Base-by-base conservation (phyloP, 2,113 vertebrate species). In the Pholis gunnellus region DNA sequence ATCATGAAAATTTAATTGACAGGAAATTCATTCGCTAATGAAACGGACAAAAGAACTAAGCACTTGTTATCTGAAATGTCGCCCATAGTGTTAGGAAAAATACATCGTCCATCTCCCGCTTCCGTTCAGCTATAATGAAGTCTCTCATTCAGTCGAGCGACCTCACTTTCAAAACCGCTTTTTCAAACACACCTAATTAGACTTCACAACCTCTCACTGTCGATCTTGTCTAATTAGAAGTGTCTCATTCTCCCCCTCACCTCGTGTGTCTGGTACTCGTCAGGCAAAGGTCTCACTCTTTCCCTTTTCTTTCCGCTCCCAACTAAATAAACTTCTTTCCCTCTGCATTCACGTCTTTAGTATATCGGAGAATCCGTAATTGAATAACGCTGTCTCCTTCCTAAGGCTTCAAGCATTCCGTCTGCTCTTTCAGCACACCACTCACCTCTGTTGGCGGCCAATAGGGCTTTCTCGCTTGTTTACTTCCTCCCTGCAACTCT, bases 191-290 rank as follows among this genome's bases (percentile, higher is more conserved):
- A 74, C 87, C 93, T 93, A 94, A 95, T 95, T 95, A 94, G 92
- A 93, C 90, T 90, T 92, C 91, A 90, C 92, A 89, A 91, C 89
- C 89, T 91, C 84, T 91, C 83, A 85, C 88, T 93, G 87, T 92
- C 81, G 70, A 91, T 92, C 85, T 92, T 89, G 83, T 92, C 93
- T 95, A 94, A 95, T 95, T 94, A 95, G 94, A 93, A 90, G 89
- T 88, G 87, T 94, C 89, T 92, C 87, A 89, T 92, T 94, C 91
- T 91, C 88, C 70, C 79, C 79, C 83, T 91, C 85, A 86, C 80
- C 89, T 87, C 52, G 6, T 64, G 52, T 88, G 88, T 91, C 92
- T 84, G 54, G 84, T 88, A 75, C 81, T 81, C 59, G 80, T 91
- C 89, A 89, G 86, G 86, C 87, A 90, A 93, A 92, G 87, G 87